These are phyloP conservation scores for Drosophila baimaii DNA, from an alignment of 1,140 invertebrate genomes.

Conservation along the genomic window DNA sequence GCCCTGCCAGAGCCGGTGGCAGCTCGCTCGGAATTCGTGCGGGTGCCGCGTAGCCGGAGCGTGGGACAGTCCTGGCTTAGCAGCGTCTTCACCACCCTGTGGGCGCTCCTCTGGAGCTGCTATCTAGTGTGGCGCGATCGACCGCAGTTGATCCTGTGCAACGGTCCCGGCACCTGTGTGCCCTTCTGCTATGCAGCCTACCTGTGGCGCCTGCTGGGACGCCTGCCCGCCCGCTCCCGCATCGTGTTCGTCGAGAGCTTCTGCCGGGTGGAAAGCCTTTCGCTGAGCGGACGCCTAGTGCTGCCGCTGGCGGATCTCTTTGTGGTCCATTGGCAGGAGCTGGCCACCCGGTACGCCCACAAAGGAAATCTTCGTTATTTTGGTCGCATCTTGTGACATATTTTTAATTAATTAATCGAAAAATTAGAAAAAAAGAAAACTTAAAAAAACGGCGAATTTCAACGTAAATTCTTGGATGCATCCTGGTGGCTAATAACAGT, in stretches of 20 bases:
- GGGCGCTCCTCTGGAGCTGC: conserved; percentile 88
- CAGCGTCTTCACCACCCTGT: conserved; percentile 91
- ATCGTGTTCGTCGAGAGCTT: conserved; percentile 97
- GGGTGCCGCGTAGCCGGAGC: conserved; percentile 92
- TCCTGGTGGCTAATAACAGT: no score
- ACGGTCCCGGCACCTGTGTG: conserved; percentile 98
- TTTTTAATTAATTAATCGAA: conserved; percentile 4
- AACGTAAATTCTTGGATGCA: no score
- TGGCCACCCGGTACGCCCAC: conserved; percentile 85
- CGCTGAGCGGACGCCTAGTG: conserved; percentile 94
- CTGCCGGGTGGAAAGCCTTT: conserved; percentile 95
- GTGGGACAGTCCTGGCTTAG: conserved; percentile 94
- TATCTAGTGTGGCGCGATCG: conserved; percentile 89
- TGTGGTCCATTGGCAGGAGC: conserved; percentile 95
- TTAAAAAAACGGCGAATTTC: no score
- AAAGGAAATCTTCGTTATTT: conserved; percentile 87
- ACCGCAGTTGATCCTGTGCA: conserved; percentile 93
- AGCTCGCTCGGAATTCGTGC: conserved; percentile 67
- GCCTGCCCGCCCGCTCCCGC: conserved; percentile 87
- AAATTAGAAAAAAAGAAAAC: neutral
- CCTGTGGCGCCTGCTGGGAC: conserved; percentile 87
- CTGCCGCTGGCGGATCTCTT: conserved; percentile 93
- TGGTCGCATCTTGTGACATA: conserved; percentile 85
- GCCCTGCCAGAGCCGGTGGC: conserved; percentile 84
- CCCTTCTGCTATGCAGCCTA: conserved; percentile 92